A percentile compares a stretch with the other conserved stretches of the same genome.
Evolutionary conservation across 2,888 invertebrate species (phyloP).

Genomic region (Entomobrya proxima): DNA sequence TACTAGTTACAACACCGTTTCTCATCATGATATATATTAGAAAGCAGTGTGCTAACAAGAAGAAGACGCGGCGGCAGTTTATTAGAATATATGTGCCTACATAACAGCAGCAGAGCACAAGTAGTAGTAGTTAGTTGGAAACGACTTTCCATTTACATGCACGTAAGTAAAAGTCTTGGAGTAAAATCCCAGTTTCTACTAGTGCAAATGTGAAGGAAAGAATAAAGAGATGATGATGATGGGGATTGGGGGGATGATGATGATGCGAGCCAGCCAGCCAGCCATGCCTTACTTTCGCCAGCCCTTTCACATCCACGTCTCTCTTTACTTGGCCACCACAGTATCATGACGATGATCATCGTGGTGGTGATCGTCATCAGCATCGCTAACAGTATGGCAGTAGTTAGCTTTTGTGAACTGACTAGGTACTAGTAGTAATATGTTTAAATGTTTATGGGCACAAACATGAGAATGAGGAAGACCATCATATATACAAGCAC

Average conservation of each 20-base stretch:
- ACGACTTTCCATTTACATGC: slow-evolving; percentile 13
- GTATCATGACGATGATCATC: not conserved
- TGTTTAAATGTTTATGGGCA: slow-evolving; percentile 39
- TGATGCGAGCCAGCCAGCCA: slow-evolving; percentile 4
- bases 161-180: not conserved
- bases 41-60: not conserved
- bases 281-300: slow-evolving; percentile 42
- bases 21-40: too few relatives aligned
- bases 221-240: slow-evolving; percentile 29
- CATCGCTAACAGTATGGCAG: not conserved
- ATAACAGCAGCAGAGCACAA: not conserved
- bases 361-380: not conserved
- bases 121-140: not conserved
- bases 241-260: slow-evolving; percentile 38
- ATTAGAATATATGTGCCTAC: not conserved
- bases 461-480: slow-evolving; percentile 30
- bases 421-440: slow-evolving; percentile 4
- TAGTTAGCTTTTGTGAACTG: slow-evolving; percentile 23
- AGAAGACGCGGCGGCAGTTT: slow-evolving; percentile 6
- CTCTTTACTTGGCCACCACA: slow-evolving; percentile 6
- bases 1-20: too few relatives aligned
- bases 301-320: slow-evolving; percentile 9
- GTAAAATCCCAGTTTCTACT: slow-evolving; percentile 28
- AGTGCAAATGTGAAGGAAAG: slow-evolving; percentile 25
- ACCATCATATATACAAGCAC: not conserved